Evolutionary conservation across 35 echinoderm and acorn worm species (phyloP), one percentile per base, ranked within the genome.

Genomic region (Apostichopus parvimensis): DNA sequence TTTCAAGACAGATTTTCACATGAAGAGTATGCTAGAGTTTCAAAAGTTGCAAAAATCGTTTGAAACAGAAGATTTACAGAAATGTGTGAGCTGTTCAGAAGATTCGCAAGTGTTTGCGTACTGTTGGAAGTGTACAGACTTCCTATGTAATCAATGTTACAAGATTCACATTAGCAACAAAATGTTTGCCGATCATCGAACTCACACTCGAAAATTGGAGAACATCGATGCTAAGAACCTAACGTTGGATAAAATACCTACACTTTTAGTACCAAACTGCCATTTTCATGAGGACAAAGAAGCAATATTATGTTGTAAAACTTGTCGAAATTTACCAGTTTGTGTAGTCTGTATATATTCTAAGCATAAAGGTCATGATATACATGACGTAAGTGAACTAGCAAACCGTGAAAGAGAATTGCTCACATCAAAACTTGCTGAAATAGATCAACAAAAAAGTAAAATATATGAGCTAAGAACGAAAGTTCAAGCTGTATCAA

Each of bases 1-100:
- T 34, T 87, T 87, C 84, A 87, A 87, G 17, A 87, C 84, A 8
- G 84, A 87, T 61, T 87, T 87, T 61, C 55, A 87, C n/a, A 70
- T 87, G 84, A 87, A 87, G 54, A 87, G 24, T 18, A 25, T 87
- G 17, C 54, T 87, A 2, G 84, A 87, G 57, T 87, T 60, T 28
- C 18, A 65, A 20, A 14, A 61, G 13, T 34, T 87, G 7, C 84
- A 87, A 45, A 56, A 87, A 12, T 87, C 84, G 6, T 12, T 70
- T 25, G 23, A 20, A 70, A 64, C 8, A 21, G 57, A 87, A 13
- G 84, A 70, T 57, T 11, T 70, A 21, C 5, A 61, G 26, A 10
- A 64, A 70, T 64, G 56, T 87, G 24, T 57, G 10, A 28, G 7
- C 23, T 22, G 84, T 20, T 28, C 24, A 70, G 57, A 86, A 15